Conservation (phyloP, 2,113 vertebrate genomes). For the Odontesthes bonariensis region DNA sequence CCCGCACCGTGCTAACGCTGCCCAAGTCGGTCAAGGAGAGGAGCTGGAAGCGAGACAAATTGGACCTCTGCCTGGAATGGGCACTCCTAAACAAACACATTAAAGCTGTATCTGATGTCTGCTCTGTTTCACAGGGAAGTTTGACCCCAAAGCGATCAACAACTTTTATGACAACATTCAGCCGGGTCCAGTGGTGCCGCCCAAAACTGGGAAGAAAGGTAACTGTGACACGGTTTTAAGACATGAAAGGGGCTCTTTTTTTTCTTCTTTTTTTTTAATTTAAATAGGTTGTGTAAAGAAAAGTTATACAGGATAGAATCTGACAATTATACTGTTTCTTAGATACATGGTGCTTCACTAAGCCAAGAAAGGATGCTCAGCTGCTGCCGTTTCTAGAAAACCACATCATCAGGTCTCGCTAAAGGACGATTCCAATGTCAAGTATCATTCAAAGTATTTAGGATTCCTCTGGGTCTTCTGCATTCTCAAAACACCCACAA, state of each 20-base stretch:
- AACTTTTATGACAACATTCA: conserved; percentile 98
- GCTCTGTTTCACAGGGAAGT: conserved; percentile 86
- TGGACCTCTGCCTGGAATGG: neutral
- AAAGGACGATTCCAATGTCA: no score
- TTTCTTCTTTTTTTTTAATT: neutral
- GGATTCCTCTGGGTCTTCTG: no score
- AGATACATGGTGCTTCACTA: no score
- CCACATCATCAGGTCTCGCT: no score
- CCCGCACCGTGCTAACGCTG: no score
- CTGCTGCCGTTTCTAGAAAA: no score
- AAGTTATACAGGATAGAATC: neutral
- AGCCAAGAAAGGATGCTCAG: no score
- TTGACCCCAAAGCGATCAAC: conserved; percentile 94
- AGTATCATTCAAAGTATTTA: no score
- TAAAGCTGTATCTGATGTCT: conserved; percentile 40
- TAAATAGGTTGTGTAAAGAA: neutral
- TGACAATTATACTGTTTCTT: no score
- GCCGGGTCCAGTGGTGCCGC: conserved; percentile 93
- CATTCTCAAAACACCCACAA: no score
- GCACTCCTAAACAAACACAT: conserved; percentile 22
- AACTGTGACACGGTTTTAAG: neutral
- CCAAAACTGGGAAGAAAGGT: conserved; percentile 94
- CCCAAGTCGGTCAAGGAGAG: neutral
- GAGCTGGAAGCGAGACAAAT: neutral
- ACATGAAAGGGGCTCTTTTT: neutral